These are phyloP conservation scores for Galbula dea DNA, from an alignment of 2,113 vertebrate species.

Conservation along the genomic window DNA sequence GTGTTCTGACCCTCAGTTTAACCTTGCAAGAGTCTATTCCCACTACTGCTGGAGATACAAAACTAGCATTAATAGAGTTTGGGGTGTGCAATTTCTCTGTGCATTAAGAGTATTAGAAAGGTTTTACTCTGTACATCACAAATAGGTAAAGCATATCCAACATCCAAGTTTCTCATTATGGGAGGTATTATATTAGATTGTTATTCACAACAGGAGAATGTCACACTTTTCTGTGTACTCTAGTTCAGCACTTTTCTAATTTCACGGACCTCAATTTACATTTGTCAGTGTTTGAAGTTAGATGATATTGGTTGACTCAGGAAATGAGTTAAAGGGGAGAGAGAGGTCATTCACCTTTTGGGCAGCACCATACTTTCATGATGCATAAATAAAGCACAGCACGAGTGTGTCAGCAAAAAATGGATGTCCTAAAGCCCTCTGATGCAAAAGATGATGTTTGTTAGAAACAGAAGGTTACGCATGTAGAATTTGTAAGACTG, in stretches of 20 bases:
- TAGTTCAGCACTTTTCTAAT: conserved; percentile 68
- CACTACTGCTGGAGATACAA: neutral
- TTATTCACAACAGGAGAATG: conserved; percentile 55
- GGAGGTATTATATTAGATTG: conserved; percentile 11
- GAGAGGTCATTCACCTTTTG: conserved; percentile 40
- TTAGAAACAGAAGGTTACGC: conserved; percentile 48
- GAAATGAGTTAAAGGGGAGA: conserved; percentile 38
- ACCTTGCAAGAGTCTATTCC: conserved; percentile 28
- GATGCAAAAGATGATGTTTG: conserved; percentile 30
- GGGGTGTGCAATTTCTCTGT: neutral
- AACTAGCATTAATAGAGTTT: conserved; percentile 31
- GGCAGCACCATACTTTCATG: conserved; percentile 27
- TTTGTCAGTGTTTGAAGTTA: conserved; percentile 57
- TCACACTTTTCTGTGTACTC: conserved; percentile 38
- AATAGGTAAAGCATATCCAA: conserved; percentile 22
- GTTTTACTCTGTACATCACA: conserved; percentile 22
- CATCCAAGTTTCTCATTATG: conserved; percentile 10
- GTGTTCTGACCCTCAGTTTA: conserved; percentile 13
- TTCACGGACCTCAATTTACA: conserved; percentile 66
- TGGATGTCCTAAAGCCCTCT: conserved; percentile 10
- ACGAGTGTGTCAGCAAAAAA: conserved; percentile 26
- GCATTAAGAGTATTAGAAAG: neutral
- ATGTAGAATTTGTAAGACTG: neutral
- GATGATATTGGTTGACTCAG: conserved; percentile 54
- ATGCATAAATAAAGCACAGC: conserved; percentile 59